Base-by-base conservation (phyloP, 2,888 invertebrate genomes). In the Girardia tigrina region DNA sequence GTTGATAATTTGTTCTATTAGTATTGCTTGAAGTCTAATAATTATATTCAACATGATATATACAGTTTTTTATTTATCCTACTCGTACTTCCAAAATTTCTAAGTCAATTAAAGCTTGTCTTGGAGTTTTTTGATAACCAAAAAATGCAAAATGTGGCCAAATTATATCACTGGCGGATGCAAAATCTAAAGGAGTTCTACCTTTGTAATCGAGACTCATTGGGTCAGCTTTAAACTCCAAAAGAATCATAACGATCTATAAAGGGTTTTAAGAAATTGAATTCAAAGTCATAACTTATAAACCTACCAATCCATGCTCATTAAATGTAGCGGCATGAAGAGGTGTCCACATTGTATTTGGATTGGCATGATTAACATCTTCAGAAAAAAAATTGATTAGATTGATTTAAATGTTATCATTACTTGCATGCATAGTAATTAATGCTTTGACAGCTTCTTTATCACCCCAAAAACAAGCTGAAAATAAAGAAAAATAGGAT, bases 321-420 rank as follows among this genome's bases (percentile, higher is more conserved):
- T 83, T 82, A 76, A 82, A 83, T 71, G 81, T 79, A 12, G 82
- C 82, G 27, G 83, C 83, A 80, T 83, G 83, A 2, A 83, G 79
- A 1, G 83, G 82, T 1, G 83, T 82, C 83, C 83, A 83, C 42
- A 80, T 75, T 14, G 82, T 81, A 27, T 78, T 79, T 42, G 79
- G 79, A 78, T 83, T 83, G 77, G 81, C 80, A 73, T 78, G 76
- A 77, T 82, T 82, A 20, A 81, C 79, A 78, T 81, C 81, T 20
- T 20, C 4, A 56, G 6, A 56, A 4, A 56, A 56, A n/a, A 8
- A n/a, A 56, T n/a, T n/a, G n/a, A n/a, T n/a, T n/a, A n/a, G n/a
- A 36, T 36, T 12, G 16, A n/a, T 36, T 36, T 36, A 12, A 36
- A 36, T 36, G 36, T 36, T 12, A 36, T 12, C 16, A 36, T 12